Base-by-base conservation (phyloP, 1,140 invertebrate genomes). In the Cotesia glomerata region DNA sequence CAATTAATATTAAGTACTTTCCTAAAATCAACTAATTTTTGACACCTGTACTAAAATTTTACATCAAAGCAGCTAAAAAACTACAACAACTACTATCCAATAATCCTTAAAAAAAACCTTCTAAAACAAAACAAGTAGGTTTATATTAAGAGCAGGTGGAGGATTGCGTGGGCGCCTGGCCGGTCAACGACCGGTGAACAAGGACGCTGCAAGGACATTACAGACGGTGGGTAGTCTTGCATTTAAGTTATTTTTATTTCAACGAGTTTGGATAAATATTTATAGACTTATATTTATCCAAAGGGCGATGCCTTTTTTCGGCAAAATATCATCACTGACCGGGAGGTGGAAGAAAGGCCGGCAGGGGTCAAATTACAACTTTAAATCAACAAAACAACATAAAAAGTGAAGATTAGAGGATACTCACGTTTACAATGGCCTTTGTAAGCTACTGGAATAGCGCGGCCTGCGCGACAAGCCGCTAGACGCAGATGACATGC, bases 371-470 rank as follows among this genome's bases (percentile, higher is more conserved):
- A 26, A 26, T 3, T 26, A 26, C 26, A 26, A 2, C 1, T 26
- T 26, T 26, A 26, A 26, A 26, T 26, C 3, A 26, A 26, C 26
- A 26, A 26, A 26, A 26, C 26, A 26, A 26, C 26, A 26, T 26
- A 26, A 26, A 26, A 26, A 26, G 26, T 26, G 26, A 26, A 26
- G 26, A 26, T 26, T 26, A 26, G 26, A 26, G 26, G 26, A 69
- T 49, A 86, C 91, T 90, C 88, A 94, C 93, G 88, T 87, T 90
- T 92, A 88, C 96, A 98, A 76, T 91, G 90, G 74, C 96, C 96
- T 82, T 91, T 91, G 86, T 96, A 97, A 34, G 95, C 94, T 39
- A 95, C 89, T 49, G 93, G 94, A 83, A 97, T 92, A 71, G 94
- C 93, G 77, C 91, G 91, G 66, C 95, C 94, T 68, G 90, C 90